Base-by-base conservation (phyloP, 1,140 invertebrate genomes). In the Portunus trituberculatus region DNA sequence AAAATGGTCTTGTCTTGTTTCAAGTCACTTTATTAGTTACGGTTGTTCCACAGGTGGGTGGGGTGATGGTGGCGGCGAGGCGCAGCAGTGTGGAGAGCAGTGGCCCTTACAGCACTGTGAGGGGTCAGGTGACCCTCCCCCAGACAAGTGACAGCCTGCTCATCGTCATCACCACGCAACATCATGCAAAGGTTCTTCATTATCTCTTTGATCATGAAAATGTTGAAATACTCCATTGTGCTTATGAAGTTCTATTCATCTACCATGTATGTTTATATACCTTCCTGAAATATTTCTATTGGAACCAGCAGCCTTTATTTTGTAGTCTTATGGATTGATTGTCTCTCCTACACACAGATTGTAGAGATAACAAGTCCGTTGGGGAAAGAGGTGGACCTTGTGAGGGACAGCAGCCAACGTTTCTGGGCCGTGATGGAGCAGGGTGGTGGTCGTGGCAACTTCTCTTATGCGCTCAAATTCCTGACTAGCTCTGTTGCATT, bases 391-490 rank as follows among this genome's bases (percentile, higher is more conserved):
- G 67, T 95, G 32, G 96, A 96, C 92, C 39, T 95, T 12, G 93
- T 93, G 6, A 93, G 95, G 8, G 96, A 96, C 88, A 96, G 95
- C 14, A 95, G 89, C 83, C 94, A 95, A 32, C 93, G 96, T 0
- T 96, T 95, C 87, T 96, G 96, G 96, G 91, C 95, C 25, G 45
- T 96, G 39, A 28, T 96, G 31, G 93, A 92, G 20, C 67, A 87
- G 28, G 59, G 52, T 0, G 96, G 92, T 25, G 31, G 46, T 0
- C 95, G 94, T 12, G 91, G 87, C 14, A 46, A 87, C 20, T 82
- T 93, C n/a, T 86, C 93, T 0, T 96, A 96, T 46, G 90, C 92
- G 14, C 32, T 95, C 39, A 96, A 96, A 89, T 96, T 94, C 86
- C 87, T 96, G 28, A 90, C 93, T 31, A 96, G 89, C 48, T 96